A percentile compares a stretch with the other conserved stretches of the same genome.
Conservation (phyloP, 2,797 vertebrate genomes). For the Takifugu ocellatus region DNA sequence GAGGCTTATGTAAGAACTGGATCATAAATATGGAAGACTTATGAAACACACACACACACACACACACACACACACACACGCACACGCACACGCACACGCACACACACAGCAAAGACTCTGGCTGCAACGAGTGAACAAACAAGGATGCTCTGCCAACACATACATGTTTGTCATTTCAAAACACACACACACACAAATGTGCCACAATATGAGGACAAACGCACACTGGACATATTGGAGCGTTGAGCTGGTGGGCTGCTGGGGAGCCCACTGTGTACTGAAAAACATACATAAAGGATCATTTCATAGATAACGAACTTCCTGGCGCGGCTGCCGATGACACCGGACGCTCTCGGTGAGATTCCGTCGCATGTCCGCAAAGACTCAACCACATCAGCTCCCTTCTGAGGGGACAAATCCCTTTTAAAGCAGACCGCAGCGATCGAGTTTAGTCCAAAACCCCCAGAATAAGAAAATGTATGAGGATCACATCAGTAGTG, state of each 20-base stretch:
- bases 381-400: background rate
- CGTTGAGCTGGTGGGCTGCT: slow-evolving; percentile 11
- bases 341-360: background rate
- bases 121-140: slow-evolving; percentile 30
- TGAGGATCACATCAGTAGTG: no score
- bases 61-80: slow-evolving; percentile 23
- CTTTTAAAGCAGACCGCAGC: background rate
- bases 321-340: slow-evolving; percentile 28
- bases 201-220: slow-evolving; percentile 2
- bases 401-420: background rate
- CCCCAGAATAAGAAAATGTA: no score
- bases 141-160: slow-evolving; percentile 7
- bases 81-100: slow-evolving; percentile 12
- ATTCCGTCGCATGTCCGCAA: background rate
- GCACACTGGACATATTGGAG: slow-evolving; percentile 10
- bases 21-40: slow-evolving; percentile 68
- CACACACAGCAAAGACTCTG: slow-evolving; percentile 20
- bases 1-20: slow-evolving; percentile 67
- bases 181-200: slow-evolving; percentile 7
- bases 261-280: slow-evolving; percentile 38
- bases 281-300: slow-evolving; percentile 61
- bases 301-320: slow-evolving; percentile 35
- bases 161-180: slow-evolving; percentile 10
- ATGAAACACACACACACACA: slow-evolving; percentile 61
- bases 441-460: no score